Percentiles rank a stretch among this genome's conserved stretches.
These are phyloP conservation scores for Nothobranchius kuhntae DNA, from an alignment of 2,113 vertebrate genomes.

Conservation along the genomic window DNA sequence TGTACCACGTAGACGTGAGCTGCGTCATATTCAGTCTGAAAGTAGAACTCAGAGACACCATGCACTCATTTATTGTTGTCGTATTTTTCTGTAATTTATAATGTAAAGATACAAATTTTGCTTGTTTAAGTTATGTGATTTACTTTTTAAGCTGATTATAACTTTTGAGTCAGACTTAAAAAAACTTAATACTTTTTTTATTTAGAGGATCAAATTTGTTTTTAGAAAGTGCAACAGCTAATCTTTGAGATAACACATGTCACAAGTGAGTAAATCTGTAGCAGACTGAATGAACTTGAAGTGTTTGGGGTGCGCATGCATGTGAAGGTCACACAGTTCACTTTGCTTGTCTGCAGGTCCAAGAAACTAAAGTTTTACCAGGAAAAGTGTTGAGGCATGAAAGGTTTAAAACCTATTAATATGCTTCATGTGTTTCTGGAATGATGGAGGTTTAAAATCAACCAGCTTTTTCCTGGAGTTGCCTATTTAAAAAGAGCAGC, in stretches of 20 bases:
- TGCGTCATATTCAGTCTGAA: neutral
- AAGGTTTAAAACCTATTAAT: too few species aligned
- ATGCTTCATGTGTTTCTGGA: too few species aligned
- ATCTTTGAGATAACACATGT: too few species aligned
- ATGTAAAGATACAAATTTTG: neutral
- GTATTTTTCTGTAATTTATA: neutral
- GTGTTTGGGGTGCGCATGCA: neutral
- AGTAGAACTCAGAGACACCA: too few species aligned
- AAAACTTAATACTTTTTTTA: too few species aligned
- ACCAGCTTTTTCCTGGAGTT: neutral
- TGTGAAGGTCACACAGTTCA: neutral
- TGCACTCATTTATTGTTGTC: too few species aligned
- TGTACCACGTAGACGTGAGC: neutral
- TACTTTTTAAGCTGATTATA: too few species aligned
- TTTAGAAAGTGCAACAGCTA: too few species aligned
- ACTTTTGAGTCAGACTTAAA: too few species aligned
- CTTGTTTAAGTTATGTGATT: too few species aligned
- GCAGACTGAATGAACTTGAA: neutral
- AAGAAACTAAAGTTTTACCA: neutral
- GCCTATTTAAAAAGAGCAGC: neutral
- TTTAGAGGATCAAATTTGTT: too few species aligned
- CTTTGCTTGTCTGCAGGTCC: neutral
- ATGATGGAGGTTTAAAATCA: neutral
- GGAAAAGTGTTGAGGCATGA: neutral
- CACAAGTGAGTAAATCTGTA: neutral